phyloP scores from a whole-genome alignment of 2,113 vertebrate genomes.

The Oplegnathus fasciatus region DNA sequence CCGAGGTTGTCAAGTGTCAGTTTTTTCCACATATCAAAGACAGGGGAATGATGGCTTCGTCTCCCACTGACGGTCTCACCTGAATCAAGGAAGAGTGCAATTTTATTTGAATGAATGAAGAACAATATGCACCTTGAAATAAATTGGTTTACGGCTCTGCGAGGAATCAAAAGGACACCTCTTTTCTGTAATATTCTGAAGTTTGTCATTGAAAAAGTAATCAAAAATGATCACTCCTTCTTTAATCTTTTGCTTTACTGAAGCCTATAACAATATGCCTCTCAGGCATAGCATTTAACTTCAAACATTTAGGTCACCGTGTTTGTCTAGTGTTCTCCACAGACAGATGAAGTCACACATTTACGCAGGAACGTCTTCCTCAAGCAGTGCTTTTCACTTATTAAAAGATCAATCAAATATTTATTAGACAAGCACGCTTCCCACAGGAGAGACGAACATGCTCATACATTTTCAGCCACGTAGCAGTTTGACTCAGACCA shows the following conservation, averaged over 20 bases:
- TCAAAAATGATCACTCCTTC: not conserved
- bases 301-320: slow-evolving; percentile 38
- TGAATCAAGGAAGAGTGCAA: not conserved
- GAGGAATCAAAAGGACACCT: not conserved
- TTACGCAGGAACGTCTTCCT: slow-evolving; percentile 38
- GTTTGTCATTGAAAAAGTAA: slow-evolving; percentile 3
- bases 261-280: not conserved
- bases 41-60: slow-evolving; percentile 30
- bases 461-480: slow-evolving; percentile 46
- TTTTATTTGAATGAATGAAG: slow-evolving; percentile 16
- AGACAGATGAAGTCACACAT: slow-evolving; percentile 32
- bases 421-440: slow-evolving; percentile 55
- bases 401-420: slow-evolving; percentile 76
- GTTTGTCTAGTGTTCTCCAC: slow-evolving; percentile 1
- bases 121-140: slow-evolving; percentile 19
- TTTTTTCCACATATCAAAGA: slow-evolving; percentile 25
- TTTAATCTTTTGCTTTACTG: not conserved
- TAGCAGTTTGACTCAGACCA: slow-evolving; percentile 34
- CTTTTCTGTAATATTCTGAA: slow-evolving; percentile 1
- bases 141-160: slow-evolving; percentile 15
- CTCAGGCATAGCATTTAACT: not conserved
- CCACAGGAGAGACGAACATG: slow-evolving; percentile 48
- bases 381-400: slow-evolving; percentile 67
- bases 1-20: slow-evolving; percentile 5
- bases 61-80: slow-evolving; percentile 23